Conservation (phyloP, 2,113 vertebrate species). For the rat (Rattus norvegicus) region DNA sequence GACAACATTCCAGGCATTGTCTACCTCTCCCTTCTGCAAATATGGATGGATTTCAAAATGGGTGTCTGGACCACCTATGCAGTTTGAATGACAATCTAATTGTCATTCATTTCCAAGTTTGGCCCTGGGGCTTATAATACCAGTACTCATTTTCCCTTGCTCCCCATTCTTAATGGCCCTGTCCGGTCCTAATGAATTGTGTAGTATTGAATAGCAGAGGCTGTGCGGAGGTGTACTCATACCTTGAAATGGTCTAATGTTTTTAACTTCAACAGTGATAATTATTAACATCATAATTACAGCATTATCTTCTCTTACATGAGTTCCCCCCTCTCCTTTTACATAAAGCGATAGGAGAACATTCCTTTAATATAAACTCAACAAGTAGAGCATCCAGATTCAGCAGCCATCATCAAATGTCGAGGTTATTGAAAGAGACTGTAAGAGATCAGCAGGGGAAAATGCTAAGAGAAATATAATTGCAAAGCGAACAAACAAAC, state of each 20-base stretch:
- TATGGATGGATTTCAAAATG: slow-evolving; percentile 49
- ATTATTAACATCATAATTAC: slow-evolving; percentile 68
- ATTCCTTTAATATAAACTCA: slow-evolving; percentile 49
- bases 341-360: slow-evolving; percentile 52
- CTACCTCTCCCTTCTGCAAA: slow-evolving; percentile 57
- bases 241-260: slow-evolving; percentile 64
- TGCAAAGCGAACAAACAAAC: neutral
- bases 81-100: slow-evolving; percentile 52
- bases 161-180: slow-evolving; percentile 52
- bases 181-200: slow-evolving; percentile 72
- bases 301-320: slow-evolving; percentile 59
- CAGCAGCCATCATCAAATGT: slow-evolving; percentile 46
- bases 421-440: neutral
- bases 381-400: slow-evolving; percentile 53
- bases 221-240: neutral
- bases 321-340: slow-evolving; percentile 6
- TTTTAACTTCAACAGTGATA: slow-evolving; percentile 68
- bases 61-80: neutral
- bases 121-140: neutral
- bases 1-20: slow-evolving; percentile 30
- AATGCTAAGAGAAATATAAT: slow-evolving; percentile 52
- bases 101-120: slow-evolving; percentile 51
- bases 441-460: neutral
- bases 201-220: slow-evolving; percentile 43
- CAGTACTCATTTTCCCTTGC: slow-evolving; percentile 2